Evolutionary conservation across 1,140 invertebrate species (phyloP).

Genomic region (Bombus breviceps): DNA sequence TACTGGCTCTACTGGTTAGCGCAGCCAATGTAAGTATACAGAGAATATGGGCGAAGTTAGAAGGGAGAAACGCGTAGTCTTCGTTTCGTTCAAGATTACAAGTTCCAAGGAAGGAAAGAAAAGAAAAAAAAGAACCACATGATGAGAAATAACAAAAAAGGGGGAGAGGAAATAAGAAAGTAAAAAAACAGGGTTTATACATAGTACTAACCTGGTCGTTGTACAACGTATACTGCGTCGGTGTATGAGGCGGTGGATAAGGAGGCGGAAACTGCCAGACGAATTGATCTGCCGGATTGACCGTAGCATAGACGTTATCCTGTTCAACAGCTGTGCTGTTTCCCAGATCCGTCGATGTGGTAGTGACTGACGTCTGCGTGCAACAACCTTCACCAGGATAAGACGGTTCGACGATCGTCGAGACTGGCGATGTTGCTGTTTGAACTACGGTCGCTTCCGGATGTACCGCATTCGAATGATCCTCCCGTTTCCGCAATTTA

Average conservation of each 20-base stretch:
- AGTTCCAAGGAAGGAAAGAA: background rate
- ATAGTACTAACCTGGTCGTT: constrained; percentile 88
- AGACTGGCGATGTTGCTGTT: constrained; percentile 78
- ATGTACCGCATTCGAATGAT: constrained; percentile 86
- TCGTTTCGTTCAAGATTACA: constrained; percentile 4
- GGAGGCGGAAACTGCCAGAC: constrained; percentile 91
- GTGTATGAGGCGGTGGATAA: constrained; percentile 82
- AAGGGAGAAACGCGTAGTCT: constrained; percentile 9
- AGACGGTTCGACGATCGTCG: constrained; percentile 58
- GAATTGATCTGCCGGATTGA: constrained; percentile 85
- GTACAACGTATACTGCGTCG: constrained; percentile 89
- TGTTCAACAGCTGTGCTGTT: constrained; percentile 71
- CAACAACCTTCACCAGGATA: constrained; percentile 66
- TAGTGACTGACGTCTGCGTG: constrained; percentile 61
- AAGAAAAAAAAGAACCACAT: background rate
- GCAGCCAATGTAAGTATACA: constrained; percentile 4
- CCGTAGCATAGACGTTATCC: constrained; percentile 66
- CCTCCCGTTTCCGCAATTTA: constrained; percentile 92
- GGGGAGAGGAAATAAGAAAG: background rate
- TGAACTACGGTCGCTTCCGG: constrained; percentile 85
- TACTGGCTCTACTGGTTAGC: constrained; percentile 63
- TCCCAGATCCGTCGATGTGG: constrained; percentile 62
- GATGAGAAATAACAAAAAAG: background rate
- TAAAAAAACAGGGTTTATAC: background rate
- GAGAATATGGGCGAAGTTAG: background rate